Percentiles rank a stretch among this genome's conserved stretches.
These are phyloP conservation scores for Volucella zonaria DNA, from an alignment of 2,888 invertebrate species.

Conservation along the genomic window DNA sequence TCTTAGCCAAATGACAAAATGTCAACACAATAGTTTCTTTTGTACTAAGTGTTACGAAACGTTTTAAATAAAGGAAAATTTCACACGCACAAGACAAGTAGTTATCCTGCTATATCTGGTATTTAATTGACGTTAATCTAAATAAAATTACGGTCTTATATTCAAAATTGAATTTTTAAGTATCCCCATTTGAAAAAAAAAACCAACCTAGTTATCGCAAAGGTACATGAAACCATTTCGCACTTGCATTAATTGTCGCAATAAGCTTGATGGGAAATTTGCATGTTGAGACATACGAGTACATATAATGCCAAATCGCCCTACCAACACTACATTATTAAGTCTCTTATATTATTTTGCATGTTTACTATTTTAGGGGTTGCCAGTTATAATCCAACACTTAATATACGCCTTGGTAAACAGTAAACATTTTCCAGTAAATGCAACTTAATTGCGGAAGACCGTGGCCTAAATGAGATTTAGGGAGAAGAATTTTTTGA, in stretches of 20 bases:
- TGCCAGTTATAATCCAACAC: background rate
- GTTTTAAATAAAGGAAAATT: background rate
- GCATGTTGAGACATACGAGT: slow-evolving; percentile 31
- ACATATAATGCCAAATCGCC: slow-evolving; percentile 36
- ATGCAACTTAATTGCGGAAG: too few relatives aligned
- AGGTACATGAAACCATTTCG: slow-evolving; percentile 32
- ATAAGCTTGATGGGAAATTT: slow-evolving; percentile 50
- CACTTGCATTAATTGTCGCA: slow-evolving; percentile 50
- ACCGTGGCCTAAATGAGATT: too few relatives aligned
- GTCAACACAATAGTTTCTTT: background rate
- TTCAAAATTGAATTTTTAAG: slow-evolving; percentile 49
- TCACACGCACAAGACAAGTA: background rate
- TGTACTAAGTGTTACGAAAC: background rate
- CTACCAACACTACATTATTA: slow-evolving; percentile 38
- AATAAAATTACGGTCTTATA: slow-evolving; percentile 48
- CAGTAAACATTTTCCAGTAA: too few relatives aligned
- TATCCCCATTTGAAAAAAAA: slow-evolving; percentile 17
- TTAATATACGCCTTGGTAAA: background rate
- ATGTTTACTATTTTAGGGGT: background rate
- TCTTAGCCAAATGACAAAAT: background rate
- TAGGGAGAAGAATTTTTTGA: too few relatives aligned
- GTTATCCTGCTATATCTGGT: slow-evolving; percentile 20
- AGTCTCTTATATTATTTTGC: background rate
- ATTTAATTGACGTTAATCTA: slow-evolving; percentile 47
- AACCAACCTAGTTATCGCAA: background rate